phyloP scores from a whole-genome alignment of 2,797 vertebrate species.

The Spinibarbus caldwelli region DNA sequence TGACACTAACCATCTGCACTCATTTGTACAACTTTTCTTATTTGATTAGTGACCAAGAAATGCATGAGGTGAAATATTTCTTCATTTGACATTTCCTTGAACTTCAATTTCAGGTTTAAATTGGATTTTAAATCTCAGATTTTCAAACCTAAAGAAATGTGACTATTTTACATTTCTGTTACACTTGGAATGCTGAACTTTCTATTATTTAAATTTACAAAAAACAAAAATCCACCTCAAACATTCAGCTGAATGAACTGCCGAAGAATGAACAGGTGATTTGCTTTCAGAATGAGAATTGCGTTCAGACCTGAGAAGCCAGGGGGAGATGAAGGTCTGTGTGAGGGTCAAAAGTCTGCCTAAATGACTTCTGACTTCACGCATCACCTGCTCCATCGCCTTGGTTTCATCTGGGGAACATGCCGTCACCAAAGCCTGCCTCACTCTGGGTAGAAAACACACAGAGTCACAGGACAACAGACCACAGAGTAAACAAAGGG shows the following conservation, averaged over 20 bases:
- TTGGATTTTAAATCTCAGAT: not conserved
- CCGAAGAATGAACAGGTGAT: not conserved
- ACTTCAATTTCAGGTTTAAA: not conserved
- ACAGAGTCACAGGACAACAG: conserved; percentile 47
- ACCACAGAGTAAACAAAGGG: conserved; percentile 47
- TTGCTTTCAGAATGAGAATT: not conserved
- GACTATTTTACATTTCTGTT: not conserved
- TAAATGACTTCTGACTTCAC: conserved; percentile 22
- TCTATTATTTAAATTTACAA: not conserved
- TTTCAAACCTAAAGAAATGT: not conserved
- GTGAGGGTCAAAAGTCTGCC: conserved; percentile 71
- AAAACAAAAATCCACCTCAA: not conserved
- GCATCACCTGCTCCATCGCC: conserved; percentile 7
- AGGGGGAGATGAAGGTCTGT: conserved; percentile 77
- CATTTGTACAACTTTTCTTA: not conserved
- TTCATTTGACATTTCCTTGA: not conserved
- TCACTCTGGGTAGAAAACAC: conserved; percentile 68
- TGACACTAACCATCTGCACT: not conserved
- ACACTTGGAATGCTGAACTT: not conserved
- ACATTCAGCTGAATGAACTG: not conserved
- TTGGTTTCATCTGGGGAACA: conserved; percentile 16
- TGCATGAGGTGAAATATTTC: not conserved
- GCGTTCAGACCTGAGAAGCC: conserved; percentile 77
- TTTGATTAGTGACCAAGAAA: not conserved
- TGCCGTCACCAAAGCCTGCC: conserved; percentile 58